A percentile compares a stretch with the other conserved stretches of the same genome.
Conservation (phyloP, 1,140 invertebrate genomes). For the Cataglyphis hispanica region DNA sequence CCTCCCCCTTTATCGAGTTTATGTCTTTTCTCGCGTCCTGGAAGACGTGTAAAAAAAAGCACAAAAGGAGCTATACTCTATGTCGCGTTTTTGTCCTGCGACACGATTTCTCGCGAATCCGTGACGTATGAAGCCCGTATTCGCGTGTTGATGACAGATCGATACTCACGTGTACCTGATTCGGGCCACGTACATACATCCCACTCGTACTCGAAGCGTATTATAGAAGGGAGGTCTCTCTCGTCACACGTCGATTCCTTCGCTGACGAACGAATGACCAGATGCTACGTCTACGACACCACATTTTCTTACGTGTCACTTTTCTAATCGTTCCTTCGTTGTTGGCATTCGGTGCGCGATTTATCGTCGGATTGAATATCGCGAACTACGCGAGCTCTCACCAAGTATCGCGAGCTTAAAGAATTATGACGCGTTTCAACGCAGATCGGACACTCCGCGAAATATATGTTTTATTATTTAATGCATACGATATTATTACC, state of each 20-base stretch:
- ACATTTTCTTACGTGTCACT: background rate
- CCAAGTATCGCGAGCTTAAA: constrained; percentile 11
- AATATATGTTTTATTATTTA: background rate
- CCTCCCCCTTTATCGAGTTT: constrained; percentile 17
- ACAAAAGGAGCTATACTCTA: background rate
- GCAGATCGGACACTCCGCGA: background rate
- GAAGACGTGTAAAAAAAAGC: constrained; percentile 59
- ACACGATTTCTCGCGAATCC: constrained; percentile 16
- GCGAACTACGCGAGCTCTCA: constrained; percentile 35
- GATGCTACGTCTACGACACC: constrained; percentile 9
- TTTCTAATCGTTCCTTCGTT: constrained; percentile 61
- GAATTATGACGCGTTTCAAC: constrained; percentile 5
- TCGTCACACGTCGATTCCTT: constrained; percentile 26
- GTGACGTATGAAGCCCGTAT: background rate
- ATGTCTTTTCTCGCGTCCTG: constrained; percentile 23
- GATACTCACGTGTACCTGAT: constrained; percentile 6
- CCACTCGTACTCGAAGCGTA: background rate
- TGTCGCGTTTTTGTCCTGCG: background rate
- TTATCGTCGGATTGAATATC: constrained; percentile 4
- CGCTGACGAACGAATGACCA: constrained; percentile 2
- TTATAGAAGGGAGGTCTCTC: constrained; percentile 4
- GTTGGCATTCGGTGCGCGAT: constrained; percentile 56
- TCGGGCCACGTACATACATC: constrained; percentile 22
- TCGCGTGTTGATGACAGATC: constrained; percentile 27
- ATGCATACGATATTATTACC: too few species aligned